These are phyloP conservation scores for Solenopsis invicta DNA, from an alignment of 1,140 invertebrate species.

Conservation along the genomic window DNA sequence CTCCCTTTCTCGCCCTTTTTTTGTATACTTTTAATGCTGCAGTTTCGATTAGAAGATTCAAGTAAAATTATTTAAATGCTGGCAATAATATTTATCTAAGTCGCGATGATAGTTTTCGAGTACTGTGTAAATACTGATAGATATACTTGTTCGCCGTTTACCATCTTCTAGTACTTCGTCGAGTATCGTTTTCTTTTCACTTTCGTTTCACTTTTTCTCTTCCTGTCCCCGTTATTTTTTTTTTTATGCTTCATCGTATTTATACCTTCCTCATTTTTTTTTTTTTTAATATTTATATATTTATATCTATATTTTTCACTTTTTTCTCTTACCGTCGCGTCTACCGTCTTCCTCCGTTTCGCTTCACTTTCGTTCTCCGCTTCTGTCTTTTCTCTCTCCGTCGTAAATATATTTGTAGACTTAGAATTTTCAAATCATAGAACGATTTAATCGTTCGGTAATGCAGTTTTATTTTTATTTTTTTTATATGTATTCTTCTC, in stretches of 20 bases:
- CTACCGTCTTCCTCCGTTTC: neutral
- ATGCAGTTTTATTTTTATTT: slow-evolving; percentile 11
- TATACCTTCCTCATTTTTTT: slow-evolving; percentile 55
- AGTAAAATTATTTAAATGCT: slow-evolving; percentile 54
- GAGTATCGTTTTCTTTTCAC: slow-evolving; percentile 8
- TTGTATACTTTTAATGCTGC: slow-evolving; percentile 58
- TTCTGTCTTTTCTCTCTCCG: slow-evolving; percentile 2
- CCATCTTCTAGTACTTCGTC: neutral
- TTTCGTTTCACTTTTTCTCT: slow-evolving; percentile 51
- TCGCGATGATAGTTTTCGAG: slow-evolving; percentile 62
- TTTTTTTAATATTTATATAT: slow-evolving; percentile 62
- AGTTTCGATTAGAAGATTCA: slow-evolving; percentile 60
- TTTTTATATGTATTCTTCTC: neutral
- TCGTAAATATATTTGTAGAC: slow-evolving; percentile 76
- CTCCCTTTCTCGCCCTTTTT: slow-evolving; percentile 8
- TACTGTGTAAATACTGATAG: slow-evolving; percentile 79
- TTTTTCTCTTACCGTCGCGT: neutral
- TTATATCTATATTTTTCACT: slow-evolving; percentile 53
- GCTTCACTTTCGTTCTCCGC: neutral
- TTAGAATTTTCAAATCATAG: slow-evolving; percentile 82
- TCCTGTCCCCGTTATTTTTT: slow-evolving; percentile 13
- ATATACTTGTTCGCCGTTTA: slow-evolving; percentile 67
- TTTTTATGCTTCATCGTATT: slow-evolving; percentile 63
- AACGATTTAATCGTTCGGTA: slow-evolving; percentile 77
- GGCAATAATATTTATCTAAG: slow-evolving; percentile 68